These are phyloP conservation scores for Notechis scutatus DNA, from an alignment of 2,113 vertebrate species.

Conservation along the genomic window DNA sequence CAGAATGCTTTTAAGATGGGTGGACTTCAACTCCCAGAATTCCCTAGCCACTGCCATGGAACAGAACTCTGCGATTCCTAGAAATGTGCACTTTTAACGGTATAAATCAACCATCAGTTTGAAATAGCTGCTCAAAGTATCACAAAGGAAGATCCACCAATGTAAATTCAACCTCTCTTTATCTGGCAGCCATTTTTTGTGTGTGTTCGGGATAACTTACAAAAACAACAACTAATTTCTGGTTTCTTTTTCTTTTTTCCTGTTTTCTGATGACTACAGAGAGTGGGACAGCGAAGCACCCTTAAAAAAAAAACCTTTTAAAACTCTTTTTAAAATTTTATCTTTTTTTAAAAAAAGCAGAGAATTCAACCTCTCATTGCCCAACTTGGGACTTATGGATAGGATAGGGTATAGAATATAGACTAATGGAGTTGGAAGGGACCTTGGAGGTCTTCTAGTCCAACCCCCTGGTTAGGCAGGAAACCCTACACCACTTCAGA, in stretches of 20 bases:
- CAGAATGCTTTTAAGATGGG: no score
- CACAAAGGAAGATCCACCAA: no score
- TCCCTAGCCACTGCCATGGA: no score
- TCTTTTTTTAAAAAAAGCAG: neutral
- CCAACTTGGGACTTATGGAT: neutral
- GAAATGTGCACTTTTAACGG: neutral
- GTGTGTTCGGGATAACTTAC: neutral
- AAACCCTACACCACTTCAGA: no score
- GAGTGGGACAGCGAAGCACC: neutral
- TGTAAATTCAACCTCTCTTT: neutral
- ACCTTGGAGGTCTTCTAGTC: no score
- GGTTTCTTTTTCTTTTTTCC: neutral
- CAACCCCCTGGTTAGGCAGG: no score
- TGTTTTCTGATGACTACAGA: neutral
- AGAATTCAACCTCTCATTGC: neutral
- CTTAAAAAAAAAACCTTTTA: neutral
- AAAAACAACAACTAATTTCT: no score
- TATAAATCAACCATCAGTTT: neutral
- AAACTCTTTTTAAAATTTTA: neutral
- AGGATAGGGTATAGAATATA: no score
- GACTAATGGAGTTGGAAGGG: no score
- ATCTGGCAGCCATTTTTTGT: neutral
- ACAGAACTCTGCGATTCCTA: neutral
- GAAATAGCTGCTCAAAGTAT: neutral
- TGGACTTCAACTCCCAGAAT: no score